Percentiles rank a stretch among this genome's conserved stretches.
phyloP scores from a whole-genome alignment of 2,888 invertebrate genomes.

The Tenthredo notha region DNA sequence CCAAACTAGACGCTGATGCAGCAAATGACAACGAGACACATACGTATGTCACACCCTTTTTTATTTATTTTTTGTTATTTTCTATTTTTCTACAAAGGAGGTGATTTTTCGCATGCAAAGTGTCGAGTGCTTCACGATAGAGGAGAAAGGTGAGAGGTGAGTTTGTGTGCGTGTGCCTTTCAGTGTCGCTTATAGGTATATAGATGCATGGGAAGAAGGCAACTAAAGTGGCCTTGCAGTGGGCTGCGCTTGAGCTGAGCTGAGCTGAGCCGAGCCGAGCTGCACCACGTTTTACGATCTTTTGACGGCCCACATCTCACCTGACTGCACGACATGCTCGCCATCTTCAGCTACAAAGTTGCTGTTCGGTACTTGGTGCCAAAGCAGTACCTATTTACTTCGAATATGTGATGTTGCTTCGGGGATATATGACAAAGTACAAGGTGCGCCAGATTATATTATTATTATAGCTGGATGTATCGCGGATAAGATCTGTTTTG shows the following conservation, averaged over 20 bases:
- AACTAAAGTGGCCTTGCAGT: constrained; percentile 27
- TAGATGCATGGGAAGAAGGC: background rate
- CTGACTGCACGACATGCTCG: constrained; percentile 68
- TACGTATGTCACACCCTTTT: background rate
- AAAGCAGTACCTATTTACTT: constrained; percentile 30
- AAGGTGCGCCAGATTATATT: constrained; percentile 32
- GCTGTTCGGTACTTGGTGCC: constrained; percentile 71
- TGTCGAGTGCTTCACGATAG: background rate
- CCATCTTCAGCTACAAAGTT: constrained; percentile 73
- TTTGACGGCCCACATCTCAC: constrained; percentile 77
- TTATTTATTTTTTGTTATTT: too few relatives aligned
- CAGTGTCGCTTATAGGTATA: background rate
- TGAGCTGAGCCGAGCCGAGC: background rate
- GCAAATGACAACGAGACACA: background rate
- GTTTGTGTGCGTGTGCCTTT: background rate
- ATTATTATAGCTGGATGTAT: background rate
- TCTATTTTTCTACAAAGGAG: background rate
- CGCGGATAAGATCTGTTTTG: background rate
- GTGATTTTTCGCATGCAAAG: background rate
- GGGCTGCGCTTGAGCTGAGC: background rate
- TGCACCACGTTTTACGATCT: constrained; percentile 62
- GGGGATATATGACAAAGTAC: constrained; percentile 35
- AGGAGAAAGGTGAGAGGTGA: background rate
- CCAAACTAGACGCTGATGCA: background rate
- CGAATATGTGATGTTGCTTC: background rate